Evolutionary conservation across 2,888 invertebrate species (phyloP), one percentile per base, ranked within the genome.

Genomic region (Netelia melanura): DNA sequence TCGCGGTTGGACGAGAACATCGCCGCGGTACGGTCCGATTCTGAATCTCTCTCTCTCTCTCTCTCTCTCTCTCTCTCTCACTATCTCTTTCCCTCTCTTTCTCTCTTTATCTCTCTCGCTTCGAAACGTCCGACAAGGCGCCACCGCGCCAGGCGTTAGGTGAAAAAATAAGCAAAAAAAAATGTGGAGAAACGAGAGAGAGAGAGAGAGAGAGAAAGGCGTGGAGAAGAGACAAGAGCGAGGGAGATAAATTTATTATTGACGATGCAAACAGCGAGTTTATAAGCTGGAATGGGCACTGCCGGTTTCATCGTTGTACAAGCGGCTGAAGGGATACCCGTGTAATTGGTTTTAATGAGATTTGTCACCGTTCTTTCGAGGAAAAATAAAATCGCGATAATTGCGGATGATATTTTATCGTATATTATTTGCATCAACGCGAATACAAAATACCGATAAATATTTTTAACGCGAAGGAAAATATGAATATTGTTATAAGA

Each of bases 1-100:
- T 91, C 88, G 88, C 89, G 91, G 90, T 91, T 91, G 91, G 91
- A 90, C 89, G 89, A 86, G 87, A 86, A 87, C 88, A 88, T 86
- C 87, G 84, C 87, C 85, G 87, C 86, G 86, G 87, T 87, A 72
- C 81, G 87, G 78, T 85, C 84, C 86, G 83, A 84, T 74, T 83
- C 38, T 38, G 8, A 38, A 38, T 38, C 8, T 38, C 6, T 38
- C 38, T 38, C 38, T 38, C 38, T 38, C 38, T 38, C 38, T 38
- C 38, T 38, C 8, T 38, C 38, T 38, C 38, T 8, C 38, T 38
- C 0, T 38, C 6, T 38, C 30, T 30, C 3, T 21, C 21, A 0
- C 21, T 38, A 17, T 17, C 17, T 17, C 17, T 17, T 17, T 17
- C 17, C 17, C 17, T 17, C 38, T 38, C 38, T 38, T 38, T 38